Conservation (phyloP, 1,140 invertebrate species). For the Pogonus chalceus region DNA sequence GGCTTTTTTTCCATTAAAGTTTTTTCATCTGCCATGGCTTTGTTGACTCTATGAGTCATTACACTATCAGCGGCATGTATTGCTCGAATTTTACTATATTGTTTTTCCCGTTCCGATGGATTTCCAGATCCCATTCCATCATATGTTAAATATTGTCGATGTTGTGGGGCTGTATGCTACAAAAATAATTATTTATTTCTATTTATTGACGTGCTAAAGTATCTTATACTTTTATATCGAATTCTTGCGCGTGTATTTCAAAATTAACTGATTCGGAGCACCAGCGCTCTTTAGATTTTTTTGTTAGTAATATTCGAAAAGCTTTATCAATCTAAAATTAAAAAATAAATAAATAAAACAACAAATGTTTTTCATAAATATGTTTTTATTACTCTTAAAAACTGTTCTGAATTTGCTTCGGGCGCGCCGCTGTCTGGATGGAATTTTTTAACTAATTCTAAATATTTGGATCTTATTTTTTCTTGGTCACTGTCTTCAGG, state of each 20-base stretch:
- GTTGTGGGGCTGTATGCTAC: slow-evolving; percentile 77
- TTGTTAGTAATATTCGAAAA: slow-evolving; percentile 42
- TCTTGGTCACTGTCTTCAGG: slow-evolving; percentile 57
- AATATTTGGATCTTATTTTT: slow-evolving; percentile 58
- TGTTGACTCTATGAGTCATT: slow-evolving; percentile 60
- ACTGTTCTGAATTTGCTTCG: slow-evolving; percentile 57
- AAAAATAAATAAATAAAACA: slow-evolving; percentile 8
- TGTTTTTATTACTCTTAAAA: slow-evolving; percentile 47
- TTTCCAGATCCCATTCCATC: slow-evolving; percentile 69
- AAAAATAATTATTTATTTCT: slow-evolving; percentile 11
- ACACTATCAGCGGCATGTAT: slow-evolving; percentile 65
- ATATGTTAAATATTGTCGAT: slow-evolving; percentile 73
- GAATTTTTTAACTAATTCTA: slow-evolving; percentile 64
- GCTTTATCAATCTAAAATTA: slow-evolving; percentile 28
- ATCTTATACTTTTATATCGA: slow-evolving; percentile 37
- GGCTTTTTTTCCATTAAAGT: slow-evolving; percentile 52
- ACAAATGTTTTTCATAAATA: slow-evolving; percentile 1
- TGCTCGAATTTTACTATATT: slow-evolving; percentile 58
- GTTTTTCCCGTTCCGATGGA: slow-evolving; percentile 63
- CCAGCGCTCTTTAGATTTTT: slow-evolving; percentile 41
- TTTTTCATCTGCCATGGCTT: slow-evolving; percentile 53
- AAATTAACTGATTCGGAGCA: slow-evolving; percentile 31
- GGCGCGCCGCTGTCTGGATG: slow-evolving; percentile 69
- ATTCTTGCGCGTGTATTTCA: slow-evolving; percentile 32
- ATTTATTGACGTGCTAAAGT: not conserved